Evolutionary conservation across 2,113 vertebrate species (phyloP).

Genomic region (Cyrtonyx montezumae): DNA sequence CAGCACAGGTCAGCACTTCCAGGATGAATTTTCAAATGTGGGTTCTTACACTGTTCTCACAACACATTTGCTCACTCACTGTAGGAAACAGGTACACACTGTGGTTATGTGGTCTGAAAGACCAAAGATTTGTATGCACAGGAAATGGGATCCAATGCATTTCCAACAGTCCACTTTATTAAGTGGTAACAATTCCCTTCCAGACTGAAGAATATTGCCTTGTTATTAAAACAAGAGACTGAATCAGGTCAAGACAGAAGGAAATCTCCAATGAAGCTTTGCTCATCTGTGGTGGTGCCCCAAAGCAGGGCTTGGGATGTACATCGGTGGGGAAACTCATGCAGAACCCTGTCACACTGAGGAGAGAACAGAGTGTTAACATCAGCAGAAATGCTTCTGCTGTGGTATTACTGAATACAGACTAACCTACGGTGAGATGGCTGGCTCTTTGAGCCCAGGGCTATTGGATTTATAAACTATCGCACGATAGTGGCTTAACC

Average conservation of each 20-base stretch:
- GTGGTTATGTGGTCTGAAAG: constrained; percentile 9
- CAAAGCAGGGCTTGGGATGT: neutral
- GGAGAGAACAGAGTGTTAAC: neutral
- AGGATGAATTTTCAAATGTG: neutral
- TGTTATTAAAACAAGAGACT: neutral
- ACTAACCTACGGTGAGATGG: neutral
- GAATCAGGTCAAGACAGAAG: neutral
- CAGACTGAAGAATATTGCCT: neutral
- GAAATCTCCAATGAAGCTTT: neutral
- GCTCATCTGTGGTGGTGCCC: neutral
- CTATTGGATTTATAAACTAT: neutral
- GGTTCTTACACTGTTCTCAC: neutral
- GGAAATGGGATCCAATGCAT: neutral
- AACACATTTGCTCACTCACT: neutral
- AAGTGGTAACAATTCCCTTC: neutral
- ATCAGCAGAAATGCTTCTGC: neutral
- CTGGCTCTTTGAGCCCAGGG: neutral
- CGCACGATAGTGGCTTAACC: neutral
- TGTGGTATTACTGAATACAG: neutral
- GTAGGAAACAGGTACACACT: constrained; percentile 12
- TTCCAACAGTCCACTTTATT: neutral
- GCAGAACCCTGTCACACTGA: neutral
- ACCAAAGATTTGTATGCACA: fast-evolving
- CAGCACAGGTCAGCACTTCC: neutral
- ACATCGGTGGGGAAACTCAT: neutral